Evolutionary conservation across 2,797 vertebrate genomes (phyloP).

Genomic region (Poecilia wingei): DNA sequence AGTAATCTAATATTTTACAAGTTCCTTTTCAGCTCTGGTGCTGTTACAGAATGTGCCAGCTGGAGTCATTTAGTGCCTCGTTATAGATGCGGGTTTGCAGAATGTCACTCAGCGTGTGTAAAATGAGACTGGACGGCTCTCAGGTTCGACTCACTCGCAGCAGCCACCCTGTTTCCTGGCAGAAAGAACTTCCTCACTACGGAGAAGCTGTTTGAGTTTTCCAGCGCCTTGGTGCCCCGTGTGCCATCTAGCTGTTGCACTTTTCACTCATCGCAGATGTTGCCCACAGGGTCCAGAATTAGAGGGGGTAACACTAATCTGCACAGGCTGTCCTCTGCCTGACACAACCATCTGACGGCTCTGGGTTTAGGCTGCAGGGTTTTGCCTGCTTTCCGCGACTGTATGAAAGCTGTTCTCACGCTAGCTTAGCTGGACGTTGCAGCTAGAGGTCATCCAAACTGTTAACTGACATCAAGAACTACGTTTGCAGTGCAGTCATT

Average conservation of each 20-base stretch:
- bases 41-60: slow-evolving; percentile 3
- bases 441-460: slow-evolving; percentile 51
- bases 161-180: slow-evolving; percentile 21
- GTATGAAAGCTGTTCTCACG: slow-evolving; percentile 42
- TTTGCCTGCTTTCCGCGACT: slow-evolving; percentile 37
- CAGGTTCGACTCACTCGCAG: slow-evolving; percentile 27
- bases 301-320: slow-evolving; percentile 35
- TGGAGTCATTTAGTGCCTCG: slow-evolving; percentile 30
- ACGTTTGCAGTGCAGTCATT: neutral
- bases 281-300: slow-evolving; percentile 21
- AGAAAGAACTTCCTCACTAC: slow-evolving; percentile 28
- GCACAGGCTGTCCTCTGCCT: slow-evolving; percentile 55
- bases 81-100: slow-evolving; percentile 42
- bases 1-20: neutral
- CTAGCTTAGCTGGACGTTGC: slow-evolving; percentile 36
- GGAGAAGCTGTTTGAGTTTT: slow-evolving; percentile 29
- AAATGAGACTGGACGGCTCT: slow-evolving; percentile 23
- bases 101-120: slow-evolving; percentile 33
- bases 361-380: slow-evolving; percentile 38
- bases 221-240: neutral
- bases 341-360: slow-evolving; percentile 34
- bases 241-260: slow-evolving; percentile 25
- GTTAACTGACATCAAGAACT: slow-evolving; percentile 25
- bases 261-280: slow-evolving; percentile 61
- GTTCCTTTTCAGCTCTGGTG: neutral